Percentiles rank a stretch among this genome's conserved stretches.
phyloP scores from a whole-genome alignment of 2,888 invertebrate species.

The Temnothorax rugatulus region DNA sequence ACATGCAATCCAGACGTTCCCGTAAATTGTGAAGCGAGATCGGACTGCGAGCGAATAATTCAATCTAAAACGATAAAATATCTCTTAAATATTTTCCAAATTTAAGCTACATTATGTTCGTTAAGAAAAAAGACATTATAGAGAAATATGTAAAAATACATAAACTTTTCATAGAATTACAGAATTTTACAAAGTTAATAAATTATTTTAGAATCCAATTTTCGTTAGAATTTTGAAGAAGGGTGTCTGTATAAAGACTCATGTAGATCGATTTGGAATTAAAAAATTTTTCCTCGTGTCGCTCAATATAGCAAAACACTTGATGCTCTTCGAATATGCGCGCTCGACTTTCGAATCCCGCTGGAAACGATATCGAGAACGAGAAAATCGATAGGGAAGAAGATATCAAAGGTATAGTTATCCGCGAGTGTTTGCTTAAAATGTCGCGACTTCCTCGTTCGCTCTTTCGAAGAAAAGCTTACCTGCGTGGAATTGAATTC shows the following conservation, averaged over 20 bases:
- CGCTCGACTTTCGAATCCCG: constrained; percentile 24
- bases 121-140: not conserved
- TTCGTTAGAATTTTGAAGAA: not conserved
- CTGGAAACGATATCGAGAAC: constrained; percentile 21
- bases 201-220: not conserved
- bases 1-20: constrained; percentile 22
- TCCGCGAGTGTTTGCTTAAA: constrained; percentile 41
- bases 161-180: not conserved
- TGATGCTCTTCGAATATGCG: not conserved
- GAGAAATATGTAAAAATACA: not conserved
- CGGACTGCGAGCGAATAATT: constrained; percentile 4
- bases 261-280: not conserved
- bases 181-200: not conserved
- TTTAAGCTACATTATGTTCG: not conserved
- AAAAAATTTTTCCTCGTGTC: not conserved
- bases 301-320: not conserved
- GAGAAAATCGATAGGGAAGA: constrained; percentile 40
- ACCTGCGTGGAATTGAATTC: constrained; percentile 61
- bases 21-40: constrained; percentile 21
- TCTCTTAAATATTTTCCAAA: constrained; percentile 19
- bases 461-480: constrained; percentile 49
- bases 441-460: constrained; percentile 35
- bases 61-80: not conserved
- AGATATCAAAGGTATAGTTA: constrained; percentile 38
- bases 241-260: not conserved